A percentile compares a stretch with the other conserved stretches of the same genome.
Evolutionary conservation across 1,140 invertebrate species (phyloP).

Genomic region (Pseudomyrmex flavicornis): DNA sequence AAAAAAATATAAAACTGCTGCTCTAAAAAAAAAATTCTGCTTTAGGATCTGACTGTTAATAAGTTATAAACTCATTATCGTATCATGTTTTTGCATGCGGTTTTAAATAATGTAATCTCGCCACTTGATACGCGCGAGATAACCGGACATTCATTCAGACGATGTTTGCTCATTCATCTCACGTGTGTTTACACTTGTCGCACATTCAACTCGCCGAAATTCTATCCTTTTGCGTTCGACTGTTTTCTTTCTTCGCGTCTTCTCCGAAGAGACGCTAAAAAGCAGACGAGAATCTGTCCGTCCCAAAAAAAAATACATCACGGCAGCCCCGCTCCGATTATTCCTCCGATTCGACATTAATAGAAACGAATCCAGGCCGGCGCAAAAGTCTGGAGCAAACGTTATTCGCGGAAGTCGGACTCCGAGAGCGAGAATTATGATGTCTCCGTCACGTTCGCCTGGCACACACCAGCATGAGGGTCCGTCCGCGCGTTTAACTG

Average conservation of each 20-base stretch:
- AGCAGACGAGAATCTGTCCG: background rate
- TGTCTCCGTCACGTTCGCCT: conserved; percentile 30
- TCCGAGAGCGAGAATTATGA: background rate
- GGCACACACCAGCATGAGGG: conserved; percentile 64
- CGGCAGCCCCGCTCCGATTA: background rate
- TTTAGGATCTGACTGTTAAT: no score
- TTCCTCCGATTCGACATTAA: background rate
- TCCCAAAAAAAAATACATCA: background rate
- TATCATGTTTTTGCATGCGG: background rate
- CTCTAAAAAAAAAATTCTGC: no score
- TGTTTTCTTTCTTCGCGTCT: background rate
- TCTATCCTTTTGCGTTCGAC: background rate
- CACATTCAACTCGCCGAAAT: conserved; percentile 33
- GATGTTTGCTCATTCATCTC: background rate
- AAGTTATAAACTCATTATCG: background rate
- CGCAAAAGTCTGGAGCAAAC: conserved; percentile 1
- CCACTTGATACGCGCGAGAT: conserved; percentile 1
- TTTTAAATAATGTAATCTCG: background rate
- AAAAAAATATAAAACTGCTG: no score
- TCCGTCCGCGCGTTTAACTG: conserved; percentile 64
- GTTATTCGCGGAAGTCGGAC: conserved; percentile 45
- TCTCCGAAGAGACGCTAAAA: background rate
- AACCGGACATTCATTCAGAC: background rate
- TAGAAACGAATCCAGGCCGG: conserved; percentile 7
- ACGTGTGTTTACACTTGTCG: conserved; percentile 11